Percentiles rank a stretch among this genome's conserved stretches.
Evolutionary conservation across 2,113 vertebrate species (phyloP).

Genomic region (Neolamprologus hecqui): DNA sequence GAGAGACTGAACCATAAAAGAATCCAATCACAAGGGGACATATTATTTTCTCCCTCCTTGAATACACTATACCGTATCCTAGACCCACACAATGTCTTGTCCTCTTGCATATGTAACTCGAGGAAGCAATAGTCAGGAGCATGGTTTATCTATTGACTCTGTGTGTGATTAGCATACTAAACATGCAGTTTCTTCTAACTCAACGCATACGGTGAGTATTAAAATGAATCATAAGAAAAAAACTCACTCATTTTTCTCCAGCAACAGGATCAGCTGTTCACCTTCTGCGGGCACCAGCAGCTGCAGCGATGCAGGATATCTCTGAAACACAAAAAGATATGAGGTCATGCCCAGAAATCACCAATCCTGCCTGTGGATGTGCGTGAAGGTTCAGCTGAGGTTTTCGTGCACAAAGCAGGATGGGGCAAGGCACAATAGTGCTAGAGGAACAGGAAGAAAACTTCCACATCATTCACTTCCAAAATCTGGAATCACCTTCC

Average conservation of each 20-base stretch:
- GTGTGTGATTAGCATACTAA: conserved; percentile 11
- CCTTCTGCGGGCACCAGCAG: conserved; percentile 74
- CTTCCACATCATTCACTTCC: conserved; percentile 4
- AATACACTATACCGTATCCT: conserved; percentile 13
- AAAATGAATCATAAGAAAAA: not conserved
- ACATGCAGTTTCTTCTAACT: not conserved
- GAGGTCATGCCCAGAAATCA: conserved; percentile 21
- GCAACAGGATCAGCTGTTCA: conserved; percentile 73
- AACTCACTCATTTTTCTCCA: conserved; percentile 87
- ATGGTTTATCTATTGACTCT: not conserved
- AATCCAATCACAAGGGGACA: conserved; percentile 38
- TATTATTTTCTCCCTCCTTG: conserved; percentile 45
- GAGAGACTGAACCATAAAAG: conserved; percentile 49
- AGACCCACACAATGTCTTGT: conserved; percentile 4
- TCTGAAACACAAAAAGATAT: conserved; percentile 75
- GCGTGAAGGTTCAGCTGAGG: not conserved
- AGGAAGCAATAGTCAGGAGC: not conserved
- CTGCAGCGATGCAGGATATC: conserved; percentile 76
- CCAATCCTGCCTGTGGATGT: conserved; percentile 20
- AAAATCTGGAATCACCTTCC: not conserved
- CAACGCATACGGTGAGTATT: not conserved
- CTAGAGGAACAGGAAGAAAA: conserved; percentile 34
- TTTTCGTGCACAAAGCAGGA: conserved; percentile 33
- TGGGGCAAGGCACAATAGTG: conserved; percentile 21
- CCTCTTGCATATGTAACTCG: not conserved